Conservation (phyloP, 2,888 invertebrate genomes). For the Caenorhabditis afra region DNA sequence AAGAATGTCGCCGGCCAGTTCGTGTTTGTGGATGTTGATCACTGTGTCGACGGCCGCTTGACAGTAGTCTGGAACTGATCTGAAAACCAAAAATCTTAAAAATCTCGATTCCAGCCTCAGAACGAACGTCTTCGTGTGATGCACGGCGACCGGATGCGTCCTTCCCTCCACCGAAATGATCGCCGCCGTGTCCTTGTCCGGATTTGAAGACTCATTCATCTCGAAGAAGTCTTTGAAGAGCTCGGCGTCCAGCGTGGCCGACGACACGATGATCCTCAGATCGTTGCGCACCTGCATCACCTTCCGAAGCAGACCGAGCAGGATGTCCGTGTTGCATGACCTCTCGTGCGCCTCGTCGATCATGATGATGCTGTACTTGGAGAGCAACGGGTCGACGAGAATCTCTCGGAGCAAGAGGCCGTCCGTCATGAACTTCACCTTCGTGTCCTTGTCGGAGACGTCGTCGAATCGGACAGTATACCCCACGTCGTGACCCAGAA, state of each 20-base stretch:
- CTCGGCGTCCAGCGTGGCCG: constrained; percentile 95
- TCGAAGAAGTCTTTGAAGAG: constrained; percentile 82
- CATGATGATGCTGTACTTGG: constrained; percentile 85
- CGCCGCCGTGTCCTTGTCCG: constrained; percentile 86
- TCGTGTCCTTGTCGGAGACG: constrained; percentile 80
- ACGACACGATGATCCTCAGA: constrained; percentile 86
- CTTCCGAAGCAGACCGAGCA: constrained; percentile 94
- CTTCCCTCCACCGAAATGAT: constrained; percentile 92
- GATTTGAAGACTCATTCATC: constrained; percentile 76
- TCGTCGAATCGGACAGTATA: constrained; percentile 88
- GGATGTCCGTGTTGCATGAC: constrained; percentile 92
- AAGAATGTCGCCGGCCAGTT: constrained; percentile 87
- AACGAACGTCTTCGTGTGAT: constrained; percentile 85
- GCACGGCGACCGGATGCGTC: constrained; percentile 90
- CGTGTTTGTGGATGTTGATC: constrained; percentile 88
- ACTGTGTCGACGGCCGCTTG: constrained; percentile 87
- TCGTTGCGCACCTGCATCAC: constrained; percentile 75
- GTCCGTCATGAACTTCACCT: constrained; percentile 92
- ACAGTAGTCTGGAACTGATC: constrained; percentile 76
- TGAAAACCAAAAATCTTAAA: constrained; percentile 53
- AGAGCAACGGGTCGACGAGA: constrained; percentile 93
- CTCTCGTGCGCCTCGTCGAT: constrained; percentile 89
- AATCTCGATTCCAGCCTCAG: not conserved
- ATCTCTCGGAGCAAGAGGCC: constrained; percentile 95
- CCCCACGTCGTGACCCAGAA: constrained; percentile 88